Evolutionary conservation across 2,113 vertebrate genomes (phyloP).

Genomic region (Pseudonaja textilis): DNA sequence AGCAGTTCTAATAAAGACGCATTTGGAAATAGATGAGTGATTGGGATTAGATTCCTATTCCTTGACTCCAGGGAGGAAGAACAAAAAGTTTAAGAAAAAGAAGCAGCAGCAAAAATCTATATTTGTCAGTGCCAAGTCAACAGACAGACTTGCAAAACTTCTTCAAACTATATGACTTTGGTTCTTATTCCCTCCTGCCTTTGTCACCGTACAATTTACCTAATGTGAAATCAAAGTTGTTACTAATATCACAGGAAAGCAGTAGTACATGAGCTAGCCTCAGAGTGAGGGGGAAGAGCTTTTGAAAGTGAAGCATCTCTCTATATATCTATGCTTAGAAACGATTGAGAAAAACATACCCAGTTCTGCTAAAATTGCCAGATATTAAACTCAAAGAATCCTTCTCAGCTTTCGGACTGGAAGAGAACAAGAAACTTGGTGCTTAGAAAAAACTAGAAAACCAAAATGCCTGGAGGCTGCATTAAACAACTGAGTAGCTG

Average conservation of each 20-base stretch:
- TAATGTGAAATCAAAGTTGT: not conserved
- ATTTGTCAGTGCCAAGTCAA: not conserved
- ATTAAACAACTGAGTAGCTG: not conserved
- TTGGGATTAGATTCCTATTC: not conserved
- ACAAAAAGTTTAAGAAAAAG: not conserved
- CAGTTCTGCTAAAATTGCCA: not conserved
- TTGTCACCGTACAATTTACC: conserved; percentile 23
- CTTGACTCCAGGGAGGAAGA: not conserved
- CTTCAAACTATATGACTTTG: not conserved
- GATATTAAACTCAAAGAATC: not conserved
- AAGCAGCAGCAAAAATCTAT: not conserved
- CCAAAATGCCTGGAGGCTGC: not conserved
- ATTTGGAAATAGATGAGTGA: not conserved
- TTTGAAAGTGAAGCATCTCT: not conserved
- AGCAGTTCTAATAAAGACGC: not conserved
- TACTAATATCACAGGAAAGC: fast-evolving
- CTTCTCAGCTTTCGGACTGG: not conserved
- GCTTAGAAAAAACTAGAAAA: not conserved
- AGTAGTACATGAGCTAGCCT: not conserved
- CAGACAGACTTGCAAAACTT: not conserved
- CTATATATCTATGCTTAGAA: not conserved
- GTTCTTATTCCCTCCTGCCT: not conserved
- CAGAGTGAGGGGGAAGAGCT: not conserved
- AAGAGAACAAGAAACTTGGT: not conserved
- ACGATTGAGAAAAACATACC: not conserved